These are phyloP conservation scores for Junonia oenone DNA, from an alignment of 2,888 invertebrate genomes.

Conservation along the genomic window DNA sequence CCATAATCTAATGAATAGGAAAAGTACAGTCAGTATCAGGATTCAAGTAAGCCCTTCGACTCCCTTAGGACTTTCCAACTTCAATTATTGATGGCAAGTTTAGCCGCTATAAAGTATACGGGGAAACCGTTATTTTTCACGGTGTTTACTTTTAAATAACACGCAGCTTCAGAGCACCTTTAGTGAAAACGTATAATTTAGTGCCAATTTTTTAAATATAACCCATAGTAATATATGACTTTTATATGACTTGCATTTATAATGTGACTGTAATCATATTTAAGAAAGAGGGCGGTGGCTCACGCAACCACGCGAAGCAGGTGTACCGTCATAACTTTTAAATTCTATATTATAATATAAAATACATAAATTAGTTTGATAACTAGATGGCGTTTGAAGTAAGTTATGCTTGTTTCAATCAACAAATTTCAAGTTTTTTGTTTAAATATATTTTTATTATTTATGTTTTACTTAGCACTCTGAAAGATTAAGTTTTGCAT, in stretches of 20 bases:
- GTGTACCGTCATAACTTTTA: not conserved
- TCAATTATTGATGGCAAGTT: constrained; percentile 78
- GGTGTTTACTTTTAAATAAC: constrained; percentile 55
- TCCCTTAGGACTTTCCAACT: constrained; percentile 60
- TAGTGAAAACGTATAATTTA: constrained; percentile 25
- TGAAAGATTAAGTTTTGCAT: too few relatives aligned
- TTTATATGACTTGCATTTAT: constrained; percentile 17
- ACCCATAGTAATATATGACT: constrained; percentile 13
- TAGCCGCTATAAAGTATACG: constrained; percentile 72
- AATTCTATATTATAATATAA: not conserved
- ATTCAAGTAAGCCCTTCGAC: constrained; percentile 51
- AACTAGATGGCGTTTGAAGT: not conserved
- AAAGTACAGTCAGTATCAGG: constrained; percentile 29
- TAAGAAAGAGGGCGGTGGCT: not conserved
- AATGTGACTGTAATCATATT: constrained; percentile 8
- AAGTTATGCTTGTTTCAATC: not conserved
- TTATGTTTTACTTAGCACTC: too few relatives aligned
- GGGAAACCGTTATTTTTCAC: constrained; percentile 61
- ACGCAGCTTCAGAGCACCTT: constrained; percentile 19
- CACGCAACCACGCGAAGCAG: not conserved
- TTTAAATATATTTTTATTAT: too few relatives aligned
- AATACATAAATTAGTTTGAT: not conserved
- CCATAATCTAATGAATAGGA: constrained; percentile 12
- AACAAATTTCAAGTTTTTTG: too few relatives aligned
- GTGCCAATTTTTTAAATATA: constrained; percentile 12